Base-by-base conservation (phyloP, 1,140 invertebrate species). In the Pseudomyrmex cubaensis region DNA sequence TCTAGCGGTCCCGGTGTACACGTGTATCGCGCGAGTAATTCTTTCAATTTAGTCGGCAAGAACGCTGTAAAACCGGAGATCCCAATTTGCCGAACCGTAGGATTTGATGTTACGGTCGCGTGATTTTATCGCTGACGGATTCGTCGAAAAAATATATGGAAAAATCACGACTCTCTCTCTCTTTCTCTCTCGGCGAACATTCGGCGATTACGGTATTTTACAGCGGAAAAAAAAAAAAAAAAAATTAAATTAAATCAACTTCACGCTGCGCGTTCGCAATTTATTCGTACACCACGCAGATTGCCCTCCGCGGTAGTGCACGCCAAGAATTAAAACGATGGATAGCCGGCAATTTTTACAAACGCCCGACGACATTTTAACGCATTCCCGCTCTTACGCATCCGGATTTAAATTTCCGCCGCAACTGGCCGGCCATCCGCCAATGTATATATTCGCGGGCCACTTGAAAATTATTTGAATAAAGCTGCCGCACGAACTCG, bases 401-500 rank as follows among this genome's bases (percentile, higher is more conserved):
- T 87, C 82, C 50, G 77, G 70, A 85, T 84, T 87, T 85, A 84
- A 89, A 90, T 91, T 90, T 89, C 84, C 82, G 73, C 44, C 25
- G 48, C 76, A 57, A 46, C 82, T 57, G 70, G 67, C 57, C 73
- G 12, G 35, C 35, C 25, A 56, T 48, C 62, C 72, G 70, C 44
- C 78, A 59, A 70, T 73, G 77, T 72, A 63, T 87, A 76, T 83
- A 82, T 77, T 35, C 69, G 64, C 77, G 46, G 69, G 78, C 83
- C 87, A 90, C 90, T 90, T 88, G 87, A 90, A 91, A 91, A 91
- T 90, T 90, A 90, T 91, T 91, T 86, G 89, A 90, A 86, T 85
- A 89, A 90, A 89, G 84, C 90, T 89, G 62, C 84, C 44, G 67
- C 35, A 7, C 56, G 61, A 59, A 84, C 83, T 82, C 84, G 62